Percentiles rank a stretch among this genome's conserved stretches.
phyloP scores from a whole-genome alignment of 2,113 vertebrate species.

The Catharus minimus region DNA sequence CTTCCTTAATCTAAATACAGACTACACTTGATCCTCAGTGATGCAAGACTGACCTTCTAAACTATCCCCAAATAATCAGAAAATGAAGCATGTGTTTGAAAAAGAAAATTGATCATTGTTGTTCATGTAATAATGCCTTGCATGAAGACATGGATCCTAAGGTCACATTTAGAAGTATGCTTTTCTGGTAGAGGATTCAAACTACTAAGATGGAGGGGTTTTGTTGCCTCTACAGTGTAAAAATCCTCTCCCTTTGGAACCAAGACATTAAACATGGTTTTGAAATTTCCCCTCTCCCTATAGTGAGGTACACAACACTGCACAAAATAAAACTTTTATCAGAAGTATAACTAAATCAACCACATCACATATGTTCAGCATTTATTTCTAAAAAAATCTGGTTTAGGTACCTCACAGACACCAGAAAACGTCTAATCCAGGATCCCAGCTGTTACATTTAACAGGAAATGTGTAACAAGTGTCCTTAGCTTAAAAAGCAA shows the following conservation, averaged over 20 bases:
- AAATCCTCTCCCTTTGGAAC: background rate
- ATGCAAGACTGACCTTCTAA: background rate
- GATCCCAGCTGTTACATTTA: background rate
- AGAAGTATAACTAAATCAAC: background rate
- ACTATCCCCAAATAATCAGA: background rate
- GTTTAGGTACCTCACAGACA: background rate
- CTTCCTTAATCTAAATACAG: background rate
- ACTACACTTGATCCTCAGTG: background rate
- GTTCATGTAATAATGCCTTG: background rate
- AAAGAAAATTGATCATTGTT: background rate
- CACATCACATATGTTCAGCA: background rate
- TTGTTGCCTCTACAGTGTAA: background rate
- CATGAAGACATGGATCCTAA: background rate
- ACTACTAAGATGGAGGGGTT: background rate
- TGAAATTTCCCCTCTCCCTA: background rate
- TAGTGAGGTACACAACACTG: background rate
- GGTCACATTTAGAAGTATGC: background rate
- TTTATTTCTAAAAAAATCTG: background rate
- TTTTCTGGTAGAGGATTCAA: background rate
- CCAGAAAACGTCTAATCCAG: background rate
- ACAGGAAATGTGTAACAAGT: background rate
- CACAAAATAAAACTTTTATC: background rate
- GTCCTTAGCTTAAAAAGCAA: background rate
- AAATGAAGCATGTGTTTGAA: background rate
- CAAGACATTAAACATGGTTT: rapidly evolving